Evolutionary conservation across 2,797 vertebrate genomes (phyloP).

Genomic region (Lophura swinhoii): DNA sequence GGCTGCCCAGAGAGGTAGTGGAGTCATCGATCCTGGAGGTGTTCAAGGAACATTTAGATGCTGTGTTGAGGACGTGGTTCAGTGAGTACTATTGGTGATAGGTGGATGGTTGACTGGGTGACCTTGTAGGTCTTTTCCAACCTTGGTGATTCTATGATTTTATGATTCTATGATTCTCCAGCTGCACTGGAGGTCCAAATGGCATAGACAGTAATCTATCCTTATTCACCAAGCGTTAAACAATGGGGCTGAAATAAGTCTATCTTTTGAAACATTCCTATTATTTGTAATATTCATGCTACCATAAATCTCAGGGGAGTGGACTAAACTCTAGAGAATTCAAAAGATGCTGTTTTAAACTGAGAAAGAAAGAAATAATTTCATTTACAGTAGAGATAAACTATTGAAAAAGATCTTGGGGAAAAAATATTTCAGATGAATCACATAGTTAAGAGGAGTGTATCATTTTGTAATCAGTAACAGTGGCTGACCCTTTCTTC

Average conservation of each 20-base stretch:
- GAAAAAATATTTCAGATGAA: neutral
- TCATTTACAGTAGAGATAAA: neutral
- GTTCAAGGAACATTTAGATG: too few relatives aligned
- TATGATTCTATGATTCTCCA: neutral
- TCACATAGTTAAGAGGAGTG: fast-evolving
- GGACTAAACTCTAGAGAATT: neutral
- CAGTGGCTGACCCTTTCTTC: neutral
- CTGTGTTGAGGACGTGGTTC: too few relatives aligned
- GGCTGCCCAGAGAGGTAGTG: too few relatives aligned
- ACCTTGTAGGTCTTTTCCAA: too few relatives aligned
- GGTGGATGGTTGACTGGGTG: too few relatives aligned
- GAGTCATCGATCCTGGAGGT: too few relatives aligned
- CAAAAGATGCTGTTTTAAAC: neutral
- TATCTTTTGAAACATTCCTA: neutral
- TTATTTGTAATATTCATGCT: neutral
- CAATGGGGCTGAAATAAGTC: neutral
- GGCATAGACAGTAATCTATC: neutral
- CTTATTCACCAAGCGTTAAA: neutral
- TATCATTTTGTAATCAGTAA: neutral
- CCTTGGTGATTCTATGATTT: too few relatives aligned
- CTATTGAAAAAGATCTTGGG: neutral
- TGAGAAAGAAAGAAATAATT: neutral
- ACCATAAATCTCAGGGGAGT: neutral
- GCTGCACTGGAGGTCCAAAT: neutral
- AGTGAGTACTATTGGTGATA: too few relatives aligned